Evolutionary conservation across 2,113 vertebrate species (phyloP), one percentile per base, ranked within the genome.

Genomic region (Zosterops japonicus): DNA sequence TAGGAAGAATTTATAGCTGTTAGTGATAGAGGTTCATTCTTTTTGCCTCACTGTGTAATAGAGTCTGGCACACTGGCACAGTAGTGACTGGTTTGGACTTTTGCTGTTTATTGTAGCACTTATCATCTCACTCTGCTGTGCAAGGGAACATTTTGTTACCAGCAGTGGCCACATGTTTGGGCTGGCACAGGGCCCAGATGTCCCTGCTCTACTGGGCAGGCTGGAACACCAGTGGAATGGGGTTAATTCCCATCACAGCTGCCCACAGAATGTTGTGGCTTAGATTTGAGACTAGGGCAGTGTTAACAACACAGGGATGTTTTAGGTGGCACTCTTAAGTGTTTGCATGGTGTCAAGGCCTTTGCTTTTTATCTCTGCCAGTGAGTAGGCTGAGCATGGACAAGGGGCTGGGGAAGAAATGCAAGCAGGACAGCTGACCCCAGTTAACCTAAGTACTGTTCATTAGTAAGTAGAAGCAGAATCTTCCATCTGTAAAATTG

Each of bases 141-240:
- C 86, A 88, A 83, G 63, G 83, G 60, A 90, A 86, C 75, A 83
- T 76, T 92, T 52, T 64, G 67, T 85, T 60, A 76, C 16, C 14
- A 47, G 49, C n/a, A 63, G 4, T 6, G 35, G 56, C 52, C 61
- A 25, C 5, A 1, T 33, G 44, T 23, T 23, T 15, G 14, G 44
- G 35, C 27, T 79, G 79, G 70, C 79, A 39, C 0, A 44, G 27
- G 29, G 49, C n/a, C 44, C 49, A 35, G 57, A 53, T 11, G 5
- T 23, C 5, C 14, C 70, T 56, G 83, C 86, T 55, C 28, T 16
- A 39, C 50, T 50, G 78, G 74, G n/a, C 50, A 20, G 65, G 46
- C 50, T 41, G 55, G 22, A 74, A 75, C 22, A 64, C 14, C 18
- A 50, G 22, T 3, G 36, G 14, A n/a, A 49, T 0, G 2, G 63